Base-by-base conservation (phyloP, 2,797 vertebrate genomes). In the Hephaestus fuliginosus region DNA sequence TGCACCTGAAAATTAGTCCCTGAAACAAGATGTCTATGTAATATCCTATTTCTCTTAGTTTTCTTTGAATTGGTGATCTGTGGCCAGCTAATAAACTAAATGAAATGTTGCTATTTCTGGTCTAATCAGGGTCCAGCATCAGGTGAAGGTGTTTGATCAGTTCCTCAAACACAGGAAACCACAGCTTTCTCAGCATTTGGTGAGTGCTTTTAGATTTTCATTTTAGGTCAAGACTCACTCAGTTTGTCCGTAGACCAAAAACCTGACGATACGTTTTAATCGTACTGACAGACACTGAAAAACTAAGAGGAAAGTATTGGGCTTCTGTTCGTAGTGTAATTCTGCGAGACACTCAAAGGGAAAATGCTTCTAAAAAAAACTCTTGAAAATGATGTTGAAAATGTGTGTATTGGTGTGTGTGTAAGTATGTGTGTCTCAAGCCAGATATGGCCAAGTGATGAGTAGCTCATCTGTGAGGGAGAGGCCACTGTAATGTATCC, bases 141-240 rank as follows among this genome's bases (percentile, higher is more conserved):
- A 95, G 69, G 93, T 89, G 43, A 89, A 92, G 79, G 89, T 95
- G 53, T 96, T 96, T 76, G 91, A 95, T 61, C 91, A 94, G 81
- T 87, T 96, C 25, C 80, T 96, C 41, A 96, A 94, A 78, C 95
- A 96, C 90, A 90, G 94, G 82, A 94, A 93, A 55, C 95, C 95
- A 12, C 68, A 76, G 53, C 91, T 96, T 14, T 94, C 74, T 41
- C 88, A 93, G 69, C 95, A 96, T 82, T 49, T 96, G 91, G 95
- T 96, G 74, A 94, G 92, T 88, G 36, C 7, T 9, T 63, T 12
- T 22, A 3, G 7, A 51, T 57, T 44, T 69, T 48, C 0, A 41
- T 15, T 58, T 28, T 36, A 12, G 13, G 5, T 43, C n/a, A 10
- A 3, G 7, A 18, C 62, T 69, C 1, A n/a, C 18, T 51, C 7